Conservation (phyloP, 2,113 vertebrate genomes). For the Scatophagus argus region DNA sequence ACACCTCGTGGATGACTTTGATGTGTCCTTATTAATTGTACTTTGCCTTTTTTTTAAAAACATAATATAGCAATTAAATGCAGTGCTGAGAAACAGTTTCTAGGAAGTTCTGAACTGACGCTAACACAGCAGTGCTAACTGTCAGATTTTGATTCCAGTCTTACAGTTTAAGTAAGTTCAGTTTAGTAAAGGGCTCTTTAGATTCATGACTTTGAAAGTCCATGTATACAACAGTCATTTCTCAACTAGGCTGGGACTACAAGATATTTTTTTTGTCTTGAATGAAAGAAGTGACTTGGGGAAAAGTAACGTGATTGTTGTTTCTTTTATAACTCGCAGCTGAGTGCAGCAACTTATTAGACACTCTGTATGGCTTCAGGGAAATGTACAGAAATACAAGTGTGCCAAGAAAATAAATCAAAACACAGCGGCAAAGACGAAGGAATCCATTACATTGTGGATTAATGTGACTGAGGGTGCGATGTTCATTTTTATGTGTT, state of each 20-base stretch:
- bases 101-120: not conserved
- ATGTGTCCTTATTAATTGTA: not conserved
- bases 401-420: not conserved
- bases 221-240: not conserved
- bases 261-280: not conserved
- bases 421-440: too few relatives aligned
- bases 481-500: too few relatives aligned
- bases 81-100: not conserved
- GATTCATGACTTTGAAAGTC: not conserved
- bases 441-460: too few relatives aligned
- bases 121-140: not conserved
- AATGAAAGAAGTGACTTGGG: not conserved
- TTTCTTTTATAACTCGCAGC: constrained; percentile 2
- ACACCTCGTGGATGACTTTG: not conserved
- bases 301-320: not conserved
- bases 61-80: not conserved
- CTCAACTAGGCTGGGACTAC: not conserved
- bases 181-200: not conserved
- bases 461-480: too few relatives aligned
- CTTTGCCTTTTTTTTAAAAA: too few relatives aligned
- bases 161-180: too few relatives aligned
- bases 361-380: not conserved
- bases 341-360: not conserved
- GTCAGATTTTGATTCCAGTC: too few relatives aligned
- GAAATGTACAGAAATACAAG: not conserved